Evolutionary conservation across 2,113 vertebrate species (phyloP), one percentile per base, ranked within the genome.

Genomic region (Scytalopus superciliaris): DNA sequence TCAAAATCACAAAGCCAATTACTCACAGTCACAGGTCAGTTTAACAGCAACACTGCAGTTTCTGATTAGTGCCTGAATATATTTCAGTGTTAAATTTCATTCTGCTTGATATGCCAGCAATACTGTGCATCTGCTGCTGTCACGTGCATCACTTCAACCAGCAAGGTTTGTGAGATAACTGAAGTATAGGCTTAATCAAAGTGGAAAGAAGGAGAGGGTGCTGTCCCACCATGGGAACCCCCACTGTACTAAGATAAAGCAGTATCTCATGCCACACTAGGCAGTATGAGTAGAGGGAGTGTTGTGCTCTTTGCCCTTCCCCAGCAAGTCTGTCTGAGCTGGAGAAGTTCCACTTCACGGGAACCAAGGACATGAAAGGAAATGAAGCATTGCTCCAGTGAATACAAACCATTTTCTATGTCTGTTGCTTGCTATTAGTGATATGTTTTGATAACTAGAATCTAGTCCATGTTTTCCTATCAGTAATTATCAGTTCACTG

Each of bases 1-100:
- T 97, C 90, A 94, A 92, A 97, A 92, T 95, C 97, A 78, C 89
- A 85, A 94, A 97, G 79, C 59, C 6, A 96, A 62, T 98, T 97
- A 97, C 96, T 97, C 92, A 93, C 35, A 81, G 83, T 79, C 76
- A 95, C 77, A 93, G 64, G 89, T 95, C 92, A 90, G 73, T 94
- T 97, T 84, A 93, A 62, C 35, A 84, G 76, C 37, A 93, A 70
- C 55, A 60, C 31, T 56, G 33, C 96, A 69, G 49, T 91, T 96
- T 70, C 82, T 95, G 89, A 40, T 87, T 93, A 93, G 78, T 50
- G 47, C 66, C 66, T 77, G 62, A 76, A 47, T 72, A 39, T 91
- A 75, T 96, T 96, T 95, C 39, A 74, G 21, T 81, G 55, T 63
- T 76, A 69, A 64, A 84, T 96, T 88, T 94, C 78, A 67, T 25